Conservation (phyloP, 2,113 vertebrate genomes). For the Alethe diademata region DNA sequence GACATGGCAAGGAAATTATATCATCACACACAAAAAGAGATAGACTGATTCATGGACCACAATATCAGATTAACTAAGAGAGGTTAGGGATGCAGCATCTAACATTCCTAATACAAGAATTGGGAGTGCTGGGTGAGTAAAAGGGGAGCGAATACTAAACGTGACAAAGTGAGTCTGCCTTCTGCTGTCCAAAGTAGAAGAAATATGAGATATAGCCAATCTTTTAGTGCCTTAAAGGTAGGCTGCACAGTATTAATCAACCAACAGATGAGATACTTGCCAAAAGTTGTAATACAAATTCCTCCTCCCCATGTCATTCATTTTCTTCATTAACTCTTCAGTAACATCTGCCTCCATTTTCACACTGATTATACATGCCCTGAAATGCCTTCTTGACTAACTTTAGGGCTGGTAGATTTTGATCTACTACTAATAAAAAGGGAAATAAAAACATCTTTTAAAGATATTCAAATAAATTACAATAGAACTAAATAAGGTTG, state of each 20-base stretch:
- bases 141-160: neutral
- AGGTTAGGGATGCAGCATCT: neutral
- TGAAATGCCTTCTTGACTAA: neutral
- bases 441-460: neutral
- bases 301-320: neutral
- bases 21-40: neutral
- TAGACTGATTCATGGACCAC: neutral
- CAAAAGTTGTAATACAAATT: neutral
- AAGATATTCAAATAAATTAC: neutral
- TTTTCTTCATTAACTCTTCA: neutral
- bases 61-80: neutral
- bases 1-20: neutral
- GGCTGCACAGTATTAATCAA: neutral
- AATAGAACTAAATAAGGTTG: neutral
- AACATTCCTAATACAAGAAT: neutral
- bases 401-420: neutral
- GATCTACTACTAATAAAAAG: neutral
- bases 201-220: neutral
- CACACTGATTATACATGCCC: neutral
- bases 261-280: neutral
- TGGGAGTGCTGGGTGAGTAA: fast-evolving
- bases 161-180: neutral
- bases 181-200: neutral
- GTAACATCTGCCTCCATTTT: neutral
- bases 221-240: neutral